Percentiles rank a stretch among this genome's conserved stretches.
Conservation (phyloP, 2,797 vertebrate species). For the Cheirogaleus major region DNA sequence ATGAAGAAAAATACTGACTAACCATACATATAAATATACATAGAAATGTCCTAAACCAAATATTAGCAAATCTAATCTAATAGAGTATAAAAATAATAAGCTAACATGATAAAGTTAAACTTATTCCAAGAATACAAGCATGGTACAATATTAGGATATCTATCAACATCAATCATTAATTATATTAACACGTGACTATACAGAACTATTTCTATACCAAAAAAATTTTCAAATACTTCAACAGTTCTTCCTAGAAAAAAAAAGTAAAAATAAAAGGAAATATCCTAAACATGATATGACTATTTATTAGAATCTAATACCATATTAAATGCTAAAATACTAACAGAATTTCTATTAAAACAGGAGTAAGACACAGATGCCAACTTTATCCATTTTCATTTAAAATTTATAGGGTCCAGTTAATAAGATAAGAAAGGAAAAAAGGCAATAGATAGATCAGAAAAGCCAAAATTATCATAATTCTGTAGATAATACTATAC, state of each 20-base stretch:
- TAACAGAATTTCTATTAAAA: slow-evolving; percentile 14
- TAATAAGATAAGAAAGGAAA: background rate
- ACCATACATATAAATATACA: background rate
- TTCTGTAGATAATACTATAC: background rate
- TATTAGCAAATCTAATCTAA: slow-evolving; percentile 2
- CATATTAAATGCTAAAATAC: background rate
- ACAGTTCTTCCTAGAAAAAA: background rate
- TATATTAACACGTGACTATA: background rate
- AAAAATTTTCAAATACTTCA: background rate
- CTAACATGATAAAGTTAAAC: background rate
- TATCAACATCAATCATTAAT: background rate
- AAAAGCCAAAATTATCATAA: background rate
- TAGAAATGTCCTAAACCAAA: background rate
- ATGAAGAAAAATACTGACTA: background rate
- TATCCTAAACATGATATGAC: background rate
- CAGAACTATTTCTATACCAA: background rate
- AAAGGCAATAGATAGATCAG: background rate
- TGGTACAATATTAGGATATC: background rate
- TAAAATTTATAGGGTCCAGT: background rate
- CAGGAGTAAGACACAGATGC: background rate
- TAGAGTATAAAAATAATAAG: slow-evolving; percentile 1
- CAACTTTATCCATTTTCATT: slow-evolving; percentile 16
- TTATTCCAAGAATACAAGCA: background rate
- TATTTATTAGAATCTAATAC: background rate
- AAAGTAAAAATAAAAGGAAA: background rate